Conservation (phyloP, 2,888 invertebrate species). For the Aplocera efformata region DNA sequence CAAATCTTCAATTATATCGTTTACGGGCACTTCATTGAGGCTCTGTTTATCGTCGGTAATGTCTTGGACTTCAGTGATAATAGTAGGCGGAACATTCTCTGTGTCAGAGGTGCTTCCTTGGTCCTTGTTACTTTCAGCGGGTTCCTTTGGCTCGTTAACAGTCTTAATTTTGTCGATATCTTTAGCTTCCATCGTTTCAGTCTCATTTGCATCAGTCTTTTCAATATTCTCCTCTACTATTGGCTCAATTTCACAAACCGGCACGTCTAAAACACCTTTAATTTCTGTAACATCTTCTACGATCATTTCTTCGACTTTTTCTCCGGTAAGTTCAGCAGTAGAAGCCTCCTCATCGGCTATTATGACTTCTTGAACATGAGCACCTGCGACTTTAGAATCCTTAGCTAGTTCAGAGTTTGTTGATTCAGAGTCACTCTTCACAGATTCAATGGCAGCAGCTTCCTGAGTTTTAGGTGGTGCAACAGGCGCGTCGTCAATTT, state of each 20-base stretch:
- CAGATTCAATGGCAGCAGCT: slow-evolving; percentile 4
- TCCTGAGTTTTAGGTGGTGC: slow-evolving; percentile 2
- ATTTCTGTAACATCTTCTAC: slow-evolving; percentile 48
- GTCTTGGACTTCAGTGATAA: slow-evolving; percentile 60
- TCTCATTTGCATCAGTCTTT: slow-evolving; percentile 49
- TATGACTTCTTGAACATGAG: background rate
- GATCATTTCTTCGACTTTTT: slow-evolving; percentile 33
- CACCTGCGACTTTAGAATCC: background rate
- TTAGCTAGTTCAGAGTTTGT: background rate
- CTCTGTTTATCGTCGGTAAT: slow-evolving; percentile 51
- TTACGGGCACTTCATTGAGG: slow-evolving; percentile 45
- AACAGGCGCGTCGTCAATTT: too few relatives aligned
- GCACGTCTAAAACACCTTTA: slow-evolving; percentile 37
- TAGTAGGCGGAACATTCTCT: slow-evolving; percentile 42
- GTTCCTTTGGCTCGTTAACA: slow-evolving; percentile 42
- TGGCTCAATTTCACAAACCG: slow-evolving; percentile 44
- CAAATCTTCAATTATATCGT: slow-evolving; percentile 53
- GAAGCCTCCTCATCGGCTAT: slow-evolving; percentile 20
- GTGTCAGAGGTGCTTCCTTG: slow-evolving; percentile 35
- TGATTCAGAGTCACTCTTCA: too few relatives aligned
- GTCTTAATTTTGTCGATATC: slow-evolving; percentile 27
- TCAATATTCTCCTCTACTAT: slow-evolving; percentile 47
- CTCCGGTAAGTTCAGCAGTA: slow-evolving; percentile 1
- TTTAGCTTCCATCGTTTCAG: slow-evolving; percentile 51
- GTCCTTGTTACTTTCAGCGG: slow-evolving; percentile 35